These are phyloP conservation scores for Planococcus citri DNA, from an alignment of 1,140 invertebrate species.

Conservation along the genomic window DNA sequence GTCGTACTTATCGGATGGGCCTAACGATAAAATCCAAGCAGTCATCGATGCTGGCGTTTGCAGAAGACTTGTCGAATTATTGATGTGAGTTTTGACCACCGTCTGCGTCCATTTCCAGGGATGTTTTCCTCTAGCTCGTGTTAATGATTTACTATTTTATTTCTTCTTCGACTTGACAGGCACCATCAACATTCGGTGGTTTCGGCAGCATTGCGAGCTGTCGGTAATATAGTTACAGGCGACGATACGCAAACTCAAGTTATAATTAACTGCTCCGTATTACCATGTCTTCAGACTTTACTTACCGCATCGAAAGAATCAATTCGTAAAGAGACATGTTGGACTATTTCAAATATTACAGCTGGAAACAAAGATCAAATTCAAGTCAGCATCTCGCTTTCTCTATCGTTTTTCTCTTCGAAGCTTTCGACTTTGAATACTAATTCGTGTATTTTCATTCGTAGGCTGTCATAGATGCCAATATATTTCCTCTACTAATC, in stretches of 20 bases:
- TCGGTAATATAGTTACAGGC: slow-evolving; percentile 96
- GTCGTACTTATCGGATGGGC: slow-evolving; percentile 88
- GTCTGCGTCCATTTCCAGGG: no score
- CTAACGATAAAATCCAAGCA: slow-evolving; percentile 96
- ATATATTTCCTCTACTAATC: slow-evolving; percentile 86
- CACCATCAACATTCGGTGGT: slow-evolving; percentile 81
- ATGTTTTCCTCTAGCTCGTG: neutral
- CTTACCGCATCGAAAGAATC: slow-evolving; percentile 68
- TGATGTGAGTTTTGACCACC: slow-evolving; percentile 55
- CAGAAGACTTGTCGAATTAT: slow-evolving; percentile 79
- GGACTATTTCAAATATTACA: slow-evolving; percentile 97
- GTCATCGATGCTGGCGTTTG: slow-evolving; percentile 95
- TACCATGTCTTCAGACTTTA: slow-evolving; percentile 72
- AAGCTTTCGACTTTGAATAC: no score
- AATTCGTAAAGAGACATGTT: slow-evolving; percentile 91
- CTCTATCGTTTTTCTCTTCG: no score
- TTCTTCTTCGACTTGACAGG: no score
- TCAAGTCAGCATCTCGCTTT: slow-evolving; percentile 41
- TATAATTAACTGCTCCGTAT: slow-evolving; percentile 76
- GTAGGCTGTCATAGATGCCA: slow-evolving; percentile 87
- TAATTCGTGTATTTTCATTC: slow-evolving; percentile 3
- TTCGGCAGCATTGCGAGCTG: slow-evolving; percentile 86
- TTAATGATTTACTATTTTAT: slow-evolving; percentile 22
- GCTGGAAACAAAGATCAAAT: slow-evolving; percentile 91
- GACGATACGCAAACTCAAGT: slow-evolving; percentile 96